Base-by-base conservation (phyloP, 2,888 invertebrate genomes). In the Pristionchus maxplancki region DNA sequence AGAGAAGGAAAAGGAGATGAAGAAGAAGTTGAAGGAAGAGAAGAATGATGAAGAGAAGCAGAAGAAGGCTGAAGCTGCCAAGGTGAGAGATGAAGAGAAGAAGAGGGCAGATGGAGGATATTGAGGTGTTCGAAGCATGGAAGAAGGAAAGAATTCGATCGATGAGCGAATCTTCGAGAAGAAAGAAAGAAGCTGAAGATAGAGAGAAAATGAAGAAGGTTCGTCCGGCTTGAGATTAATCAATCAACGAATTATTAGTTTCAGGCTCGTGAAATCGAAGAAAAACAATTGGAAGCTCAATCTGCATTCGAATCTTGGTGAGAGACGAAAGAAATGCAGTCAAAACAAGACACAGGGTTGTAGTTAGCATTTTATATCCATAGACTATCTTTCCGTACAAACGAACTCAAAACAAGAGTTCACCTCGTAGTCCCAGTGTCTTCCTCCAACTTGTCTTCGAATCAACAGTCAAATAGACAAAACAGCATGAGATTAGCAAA, bases 61-160 rank as follows among this genome's bases (percentile, higher is more conserved):
- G 48, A 87, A 87, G 50, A 71, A 71, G 34, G 71, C 50, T 31
- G 85, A 85, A 53, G 85, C 85, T 28, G 71, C n/a, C 5, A 87
- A 87, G 86, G 86, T 87, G 8, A 24, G 34, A 20, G 67, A 34
- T 15, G 67, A 34, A 67, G 28, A 64, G 64, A 28, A 28, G 64
- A 28, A 64, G n/a, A n/a, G n/a, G 31, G 17, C 58, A 13, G 71
- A 31, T n/a, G 74, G 74, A 11, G 37, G 9, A 13, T 53, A 1
- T 81, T n/a, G 1, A 87, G 86, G 67, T 71, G 13, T 87, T 87
- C 86, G 71, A 67, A 15, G 86, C 86, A 34, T 87, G 86, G 86
- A 87, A 71, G 86, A 67, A 67, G 40, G 71, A 40, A 24, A 20
- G 50, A 31, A 15, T 8, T 20, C 67, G 71, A 87, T 50, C 48